Conservation (phyloP, 1,140 invertebrate species). For the Brachionus koreanus region DNA sequence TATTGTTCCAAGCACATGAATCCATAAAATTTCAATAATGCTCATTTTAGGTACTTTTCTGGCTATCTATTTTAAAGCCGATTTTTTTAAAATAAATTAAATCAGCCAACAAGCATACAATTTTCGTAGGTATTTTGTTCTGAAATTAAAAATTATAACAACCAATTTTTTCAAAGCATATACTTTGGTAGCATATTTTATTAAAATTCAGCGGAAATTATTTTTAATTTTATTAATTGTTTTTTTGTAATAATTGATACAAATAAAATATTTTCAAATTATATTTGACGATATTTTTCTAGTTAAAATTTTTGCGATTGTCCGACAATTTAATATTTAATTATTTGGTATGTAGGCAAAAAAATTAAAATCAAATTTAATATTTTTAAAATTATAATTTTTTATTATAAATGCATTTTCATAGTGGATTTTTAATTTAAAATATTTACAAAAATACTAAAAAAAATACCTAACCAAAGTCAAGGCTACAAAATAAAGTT, state of each 20-base stretch:
- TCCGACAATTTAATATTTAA: too few relatives aligned
- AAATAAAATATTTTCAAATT: background rate
- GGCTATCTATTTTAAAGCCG: background rate
- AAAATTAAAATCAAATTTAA: background rate
- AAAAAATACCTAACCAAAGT: background rate
- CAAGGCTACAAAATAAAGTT: constrained; percentile 3
- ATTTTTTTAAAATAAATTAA: background rate
- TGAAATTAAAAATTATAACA: background rate
- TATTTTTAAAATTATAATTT: background rate
- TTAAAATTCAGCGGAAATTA: constrained; percentile 18
- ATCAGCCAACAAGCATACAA: background rate
- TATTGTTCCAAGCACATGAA: background rate
- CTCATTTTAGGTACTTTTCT: background rate
- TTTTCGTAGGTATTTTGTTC: background rate
- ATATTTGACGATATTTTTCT: too few relatives aligned
- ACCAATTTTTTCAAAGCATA: background rate
- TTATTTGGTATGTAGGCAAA: background rate
- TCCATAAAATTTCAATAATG: background rate
- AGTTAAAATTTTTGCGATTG: too few relatives aligned
- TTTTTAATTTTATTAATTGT: too few relatives aligned
- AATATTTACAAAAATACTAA: background rate
- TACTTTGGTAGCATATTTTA: background rate
- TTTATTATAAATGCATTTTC: background rate
- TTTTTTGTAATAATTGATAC: background rate
- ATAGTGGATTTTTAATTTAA: background rate